Percentiles rank a stretch among this genome's conserved stretches.
Evolutionary conservation across 2,113 vertebrate genomes (phyloP).

Genomic region (Engraulis encrasicolus): DNA sequence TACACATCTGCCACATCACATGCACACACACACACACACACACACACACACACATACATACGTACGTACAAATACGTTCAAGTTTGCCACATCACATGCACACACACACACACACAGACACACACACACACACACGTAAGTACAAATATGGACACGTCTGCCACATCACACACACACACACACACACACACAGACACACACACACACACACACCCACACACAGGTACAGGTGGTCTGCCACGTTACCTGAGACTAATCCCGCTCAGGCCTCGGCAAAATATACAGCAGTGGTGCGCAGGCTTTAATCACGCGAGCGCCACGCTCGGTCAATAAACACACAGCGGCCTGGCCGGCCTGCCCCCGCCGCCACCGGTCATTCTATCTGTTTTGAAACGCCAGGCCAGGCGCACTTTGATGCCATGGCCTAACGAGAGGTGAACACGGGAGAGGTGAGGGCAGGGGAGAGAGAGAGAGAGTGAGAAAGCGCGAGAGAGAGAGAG

Average conservation of each 20-base stretch:
- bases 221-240: constrained; percentile 67
- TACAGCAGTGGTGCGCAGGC: constrained; percentile 63
- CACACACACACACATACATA: constrained; percentile 26
- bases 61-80: constrained; percentile 11
- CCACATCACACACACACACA: constrained; percentile 54
- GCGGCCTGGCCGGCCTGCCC: constrained; percentile 63
- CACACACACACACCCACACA: constrained; percentile 35
- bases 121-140: constrained; percentile 61
- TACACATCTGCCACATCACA: too few relatives aligned
- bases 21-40: too few relatives aligned
- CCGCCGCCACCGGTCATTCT: constrained; percentile 65
- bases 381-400: constrained; percentile 64
- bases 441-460: not conserved
- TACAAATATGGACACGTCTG: too few relatives aligned
- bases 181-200: constrained; percentile 11
- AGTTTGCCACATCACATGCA: too few relatives aligned
- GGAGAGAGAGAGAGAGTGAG: constrained; percentile 4
- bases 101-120: constrained; percentile 7
- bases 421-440: not conserved
- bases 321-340: constrained; percentile 76
- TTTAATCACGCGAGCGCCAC: constrained; percentile 71
- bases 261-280: constrained; percentile 73
- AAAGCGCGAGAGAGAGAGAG: not conserved
- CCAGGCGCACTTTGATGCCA: constrained; percentile 52
- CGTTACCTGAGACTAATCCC: constrained; percentile 71